These are phyloP conservation scores for Mesocricetus auratus DNA, from an alignment of 2,113 vertebrate species.

Conservation along the genomic window DNA sequence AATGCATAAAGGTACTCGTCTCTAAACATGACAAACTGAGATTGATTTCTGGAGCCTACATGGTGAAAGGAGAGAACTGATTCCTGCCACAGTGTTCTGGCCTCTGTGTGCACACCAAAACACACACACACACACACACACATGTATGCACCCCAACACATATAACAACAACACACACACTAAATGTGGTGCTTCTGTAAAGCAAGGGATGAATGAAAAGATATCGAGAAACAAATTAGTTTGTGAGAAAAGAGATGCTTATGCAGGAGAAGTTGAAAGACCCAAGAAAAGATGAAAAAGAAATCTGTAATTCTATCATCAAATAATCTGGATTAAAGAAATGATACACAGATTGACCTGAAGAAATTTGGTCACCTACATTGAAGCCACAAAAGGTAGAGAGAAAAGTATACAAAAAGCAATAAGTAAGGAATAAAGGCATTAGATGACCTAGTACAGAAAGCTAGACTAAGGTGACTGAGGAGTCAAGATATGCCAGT, in stretches of 20 bases:
- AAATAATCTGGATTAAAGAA: slow-evolving; percentile 15
- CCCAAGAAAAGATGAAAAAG: slow-evolving; percentile 32
- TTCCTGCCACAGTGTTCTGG: not conserved
- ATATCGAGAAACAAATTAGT: slow-evolving; percentile 14
- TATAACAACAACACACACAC: not conserved
- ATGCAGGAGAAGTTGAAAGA: not conserved
- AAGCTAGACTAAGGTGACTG: not conserved
- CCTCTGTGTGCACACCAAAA: not conserved
- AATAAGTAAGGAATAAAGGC: not conserved
- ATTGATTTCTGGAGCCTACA: not conserved
- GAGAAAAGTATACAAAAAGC: not conserved
- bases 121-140: not conserved
- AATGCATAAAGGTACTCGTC: not conserved
- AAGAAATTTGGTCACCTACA: not conserved
- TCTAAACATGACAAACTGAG: not conserved
- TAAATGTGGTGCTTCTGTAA: not conserved
- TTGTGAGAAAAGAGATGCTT: not conserved
- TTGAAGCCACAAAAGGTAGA: not conserved
- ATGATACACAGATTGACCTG: not conserved
- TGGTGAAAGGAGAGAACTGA: not conserved
- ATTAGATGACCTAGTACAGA: not conserved
- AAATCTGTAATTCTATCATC: not conserved
- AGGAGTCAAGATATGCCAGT: not conserved
- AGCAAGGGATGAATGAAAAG: slow-evolving; percentile 21
- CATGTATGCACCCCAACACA: not conserved